Conservation (phyloP, 2,888 invertebrate genomes). For the Tanaodytes sp. region DNA sequence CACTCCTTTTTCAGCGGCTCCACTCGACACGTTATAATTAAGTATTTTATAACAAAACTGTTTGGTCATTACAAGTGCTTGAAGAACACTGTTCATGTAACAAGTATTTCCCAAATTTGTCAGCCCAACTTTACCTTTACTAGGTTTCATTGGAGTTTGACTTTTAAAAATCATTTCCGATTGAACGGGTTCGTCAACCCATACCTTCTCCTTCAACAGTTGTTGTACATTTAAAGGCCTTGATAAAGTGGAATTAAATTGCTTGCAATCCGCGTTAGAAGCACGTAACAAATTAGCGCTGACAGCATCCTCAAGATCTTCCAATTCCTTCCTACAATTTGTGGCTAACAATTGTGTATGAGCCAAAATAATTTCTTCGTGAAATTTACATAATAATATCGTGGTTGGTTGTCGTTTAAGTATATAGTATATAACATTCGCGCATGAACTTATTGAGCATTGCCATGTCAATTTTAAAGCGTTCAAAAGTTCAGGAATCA, state of each 20-base stretch:
- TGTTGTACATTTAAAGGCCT: slow-evolving; percentile 63
- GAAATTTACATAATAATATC: slow-evolving; percentile 78
- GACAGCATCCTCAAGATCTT: slow-evolving; percentile 78
- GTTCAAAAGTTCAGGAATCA: slow-evolving; percentile 77
- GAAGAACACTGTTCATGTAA: slow-evolving; percentile 91
- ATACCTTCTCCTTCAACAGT: slow-evolving; percentile 68
- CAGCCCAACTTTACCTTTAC: slow-evolving; percentile 80
- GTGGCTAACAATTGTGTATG: slow-evolving; percentile 76
- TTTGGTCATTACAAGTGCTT: slow-evolving; percentile 87
- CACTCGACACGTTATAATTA: slow-evolving; percentile 59
- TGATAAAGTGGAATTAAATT: slow-evolving; percentile 66
- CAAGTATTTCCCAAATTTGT: slow-evolving; percentile 90
- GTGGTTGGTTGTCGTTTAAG: slow-evolving; percentile 78
- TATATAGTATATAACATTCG: slow-evolving; percentile 77
- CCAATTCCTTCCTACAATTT: slow-evolving; percentile 74
- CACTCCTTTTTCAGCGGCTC: slow-evolving; percentile 57
- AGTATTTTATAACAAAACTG: slow-evolving; percentile 83
- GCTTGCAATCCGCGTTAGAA: slow-evolving; percentile 67
- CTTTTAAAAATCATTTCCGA: slow-evolving; percentile 42
- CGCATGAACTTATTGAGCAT: slow-evolving; percentile 76
- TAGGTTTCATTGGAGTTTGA: slow-evolving; percentile 56
- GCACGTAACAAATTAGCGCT: slow-evolving; percentile 75
- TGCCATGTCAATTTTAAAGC: slow-evolving; percentile 76
- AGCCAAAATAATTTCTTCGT: slow-evolving; percentile 73
- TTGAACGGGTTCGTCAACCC: slow-evolving; percentile 66